Base-by-base conservation (phyloP, 2,888 invertebrate species). In the Fragum whitleyi region DNA sequence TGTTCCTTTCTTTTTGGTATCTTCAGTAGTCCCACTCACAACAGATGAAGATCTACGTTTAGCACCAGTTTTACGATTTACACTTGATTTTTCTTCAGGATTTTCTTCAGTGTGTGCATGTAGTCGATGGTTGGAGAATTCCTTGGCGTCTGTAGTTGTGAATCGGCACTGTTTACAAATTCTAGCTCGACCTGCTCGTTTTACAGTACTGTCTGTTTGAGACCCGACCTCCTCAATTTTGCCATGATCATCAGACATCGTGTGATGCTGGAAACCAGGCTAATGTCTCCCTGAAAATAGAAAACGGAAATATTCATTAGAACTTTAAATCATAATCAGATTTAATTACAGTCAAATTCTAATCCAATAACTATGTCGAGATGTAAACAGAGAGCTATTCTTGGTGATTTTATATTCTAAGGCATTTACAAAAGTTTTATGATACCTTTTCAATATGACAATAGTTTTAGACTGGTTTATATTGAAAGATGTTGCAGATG, bases 101-200 rank as follows among this genome's bases (percentile, higher is more conserved):
- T 85, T 85, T 21, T 88, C 88, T 51, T 90, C 90, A 55, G 87
- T 84, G 78, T 90, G 91, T 23, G 89, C 90, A 61, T 86, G 88
- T 69, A 87, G 85, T 69, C 89, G 90, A 74, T 92, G 92, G 53
- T 89, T 87, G 2, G 87, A 88, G 65, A 92, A 92, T 69, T 91
- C 91, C 19, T 86, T 85, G 23, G 88, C 86, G 81, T 91, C 90
- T n/a, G 87, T 90, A 59, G 90, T 90, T 29, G 89, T 86, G 74
- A 91, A 91, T 47, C 83, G 85, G 76, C 92, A 92, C 86, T 88
- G 87, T 79, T 90, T 91, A 79, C 92, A 92, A 77, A 88, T 86
- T 29, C 91, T 85, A 29, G 82, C 85, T 11, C 91, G 87, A 21
- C 91, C 90, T 5, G 79, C 83, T 59, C 83, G 69, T 61, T 83